These are phyloP conservation scores for Micoletzkya japonica DNA, from an alignment of 2,888 invertebrate species.

Conservation along the genomic window DNA sequence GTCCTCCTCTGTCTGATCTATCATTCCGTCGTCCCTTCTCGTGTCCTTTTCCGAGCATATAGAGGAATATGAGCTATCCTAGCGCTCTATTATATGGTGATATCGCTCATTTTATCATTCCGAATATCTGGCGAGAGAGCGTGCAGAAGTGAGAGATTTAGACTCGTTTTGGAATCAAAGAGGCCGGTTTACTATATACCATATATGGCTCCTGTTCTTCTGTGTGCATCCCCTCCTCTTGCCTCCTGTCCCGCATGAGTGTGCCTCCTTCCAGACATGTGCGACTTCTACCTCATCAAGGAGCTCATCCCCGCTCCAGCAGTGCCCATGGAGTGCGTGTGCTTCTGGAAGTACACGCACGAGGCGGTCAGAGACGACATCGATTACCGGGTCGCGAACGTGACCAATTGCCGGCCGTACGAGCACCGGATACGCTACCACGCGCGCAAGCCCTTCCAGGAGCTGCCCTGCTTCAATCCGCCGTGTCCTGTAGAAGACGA, in stretches of 20 bases:
- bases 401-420: constrained; percentile 41
- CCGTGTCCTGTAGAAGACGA: constrained; percentile 35
- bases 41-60: neutral
- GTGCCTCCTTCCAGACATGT: constrained; percentile 53
- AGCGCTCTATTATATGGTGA: neutral
- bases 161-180: too few species aligned
- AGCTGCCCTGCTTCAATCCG: constrained; percentile 38
- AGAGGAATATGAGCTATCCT: neutral
- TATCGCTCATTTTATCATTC: neutral
- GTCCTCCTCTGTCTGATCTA: too few species aligned
- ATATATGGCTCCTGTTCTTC: too few species aligned
- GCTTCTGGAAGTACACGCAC: constrained; percentile 51
- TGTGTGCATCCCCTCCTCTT: too few species aligned
- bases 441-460: constrained; percentile 34
- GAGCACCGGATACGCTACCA: constrained; percentile 35
- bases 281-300: constrained; percentile 54
- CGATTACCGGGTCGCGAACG: constrained; percentile 40
- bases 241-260: constrained; percentile 27
- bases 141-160: too few species aligned
- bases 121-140: too few species aligned
- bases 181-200: too few species aligned
- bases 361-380: constrained; percentile 40
- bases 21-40: too few species aligned
- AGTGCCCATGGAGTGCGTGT: constrained; percentile 57
- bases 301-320: constrained; percentile 34